Conservation (phyloP, 37 sponge, comb jelly and placozoan genomes). For the Cliona cf. orientalis region DNA sequence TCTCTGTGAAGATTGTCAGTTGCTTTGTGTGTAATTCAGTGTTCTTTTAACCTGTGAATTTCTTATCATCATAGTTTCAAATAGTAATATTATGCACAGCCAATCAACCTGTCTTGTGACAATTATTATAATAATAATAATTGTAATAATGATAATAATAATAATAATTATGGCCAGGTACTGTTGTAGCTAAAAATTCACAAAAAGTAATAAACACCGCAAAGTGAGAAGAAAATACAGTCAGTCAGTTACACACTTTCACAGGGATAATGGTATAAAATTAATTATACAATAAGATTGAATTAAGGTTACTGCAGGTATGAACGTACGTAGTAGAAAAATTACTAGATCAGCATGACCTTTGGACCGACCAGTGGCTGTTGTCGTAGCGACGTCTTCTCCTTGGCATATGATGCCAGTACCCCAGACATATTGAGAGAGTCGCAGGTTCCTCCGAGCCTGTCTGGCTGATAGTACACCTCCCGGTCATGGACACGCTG, state of each 20-base stretch:
- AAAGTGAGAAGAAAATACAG: background rate
- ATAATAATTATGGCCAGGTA: too few relatives aligned
- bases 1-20: too few relatives aligned
- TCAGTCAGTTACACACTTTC: too few relatives aligned
- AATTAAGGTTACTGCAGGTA: background rate
- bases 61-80: background rate
- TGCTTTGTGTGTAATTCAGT: background rate
- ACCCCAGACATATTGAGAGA: constrained; percentile 14
- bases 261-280: background rate
- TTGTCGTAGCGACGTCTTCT: constrained; percentile 15
- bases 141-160: too few relatives aligned
- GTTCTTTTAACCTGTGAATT: background rate
- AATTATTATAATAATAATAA: too few relatives aligned
- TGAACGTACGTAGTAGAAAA: background rate
- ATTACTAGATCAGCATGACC: constrained; percentile 28
- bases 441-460: background rate
- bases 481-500: constrained; percentile 51
- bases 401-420: constrained; percentile 35
- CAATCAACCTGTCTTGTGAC: too few relatives aligned
- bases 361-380: constrained; percentile 31
- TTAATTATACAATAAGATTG: background rate
- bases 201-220: background rate
- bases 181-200: too few relatives aligned
- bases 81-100: too few relatives aligned
- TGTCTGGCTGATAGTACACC: constrained; percentile 33